Conservation (phyloP, 2,113 vertebrate species). For the Mustela lutreola region DNA sequence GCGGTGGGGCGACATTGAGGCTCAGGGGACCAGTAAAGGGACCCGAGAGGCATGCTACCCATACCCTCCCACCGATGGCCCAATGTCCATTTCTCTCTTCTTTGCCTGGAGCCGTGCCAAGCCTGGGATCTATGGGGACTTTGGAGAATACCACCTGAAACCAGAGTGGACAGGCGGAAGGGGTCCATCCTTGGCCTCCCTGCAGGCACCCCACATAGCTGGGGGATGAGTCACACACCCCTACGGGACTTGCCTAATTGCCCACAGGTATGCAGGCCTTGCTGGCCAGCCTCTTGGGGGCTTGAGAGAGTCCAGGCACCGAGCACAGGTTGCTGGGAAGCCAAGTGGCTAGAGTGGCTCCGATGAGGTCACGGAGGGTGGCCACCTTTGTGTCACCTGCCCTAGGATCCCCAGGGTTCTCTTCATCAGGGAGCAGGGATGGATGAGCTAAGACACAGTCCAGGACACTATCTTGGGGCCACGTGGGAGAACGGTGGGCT, state of each 20-base stretch:
- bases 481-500: rapidly evolving
- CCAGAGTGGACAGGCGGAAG: background rate
- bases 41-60: background rate
- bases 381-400: background rate
- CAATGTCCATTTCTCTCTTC: too few species aligned
- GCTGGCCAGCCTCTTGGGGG: background rate
- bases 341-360: background rate
- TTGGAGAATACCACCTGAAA: constrained; percentile 10
- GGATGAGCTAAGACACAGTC: background rate
- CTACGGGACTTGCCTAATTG: background rate
- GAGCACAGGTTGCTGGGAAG: background rate
- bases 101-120: background rate
- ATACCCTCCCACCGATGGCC: rapidly evolving
- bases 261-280: background rate
- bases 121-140: background rate
- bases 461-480: background rate
- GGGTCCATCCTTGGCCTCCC: background rate
- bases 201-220: background rate
- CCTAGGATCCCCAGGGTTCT: background rate
- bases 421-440: background rate
- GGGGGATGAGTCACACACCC: background rate
- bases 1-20: background rate
- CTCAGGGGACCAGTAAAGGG: background rate
- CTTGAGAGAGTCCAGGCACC: background rate
- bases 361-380: background rate